Evolutionary conservation across 2,797 vertebrate species (phyloP), one percentile per base, ranked within the genome.

Genomic region (Parauchenoglanis punctatus): DNA sequence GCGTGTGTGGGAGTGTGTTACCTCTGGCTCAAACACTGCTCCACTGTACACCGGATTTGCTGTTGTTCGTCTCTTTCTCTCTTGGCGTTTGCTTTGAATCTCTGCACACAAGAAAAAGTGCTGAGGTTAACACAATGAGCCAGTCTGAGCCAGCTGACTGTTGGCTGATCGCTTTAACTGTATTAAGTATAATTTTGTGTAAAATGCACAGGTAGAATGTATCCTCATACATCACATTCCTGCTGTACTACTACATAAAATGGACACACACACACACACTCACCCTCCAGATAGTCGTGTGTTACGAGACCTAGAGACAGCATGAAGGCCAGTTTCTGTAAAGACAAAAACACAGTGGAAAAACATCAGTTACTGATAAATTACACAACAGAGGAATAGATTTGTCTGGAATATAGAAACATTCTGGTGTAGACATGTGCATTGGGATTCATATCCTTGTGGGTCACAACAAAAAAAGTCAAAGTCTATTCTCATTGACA

Each of bases 321-420:
- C 97, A 97, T 97, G 94, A 97, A 97, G 94, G 97, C 97, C 94
- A 97, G 95, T 97, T 97, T 97, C 97, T 97, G 94, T 87, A 89
- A 84, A 77, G 93, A 92, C 86, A 83, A 91, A 88, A 91, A 17
- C 90, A 90, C 18, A 70, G 7, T 40, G 3, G 25, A 82, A 23
- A 75, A 46, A 61, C 56, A 44, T 75, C 67, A 73, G 18, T 25
- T 46, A 59, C 15, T 72, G 25, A 18, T 65, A 25, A 46, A 75
- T 46, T 5, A 46, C 44, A 25, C 23, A 23, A 13, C 23, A 12
- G 40, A 46, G 72, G 44, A 49, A 49, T 2, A 49, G 44, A 25
- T 46, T 7, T 5, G 46, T 12, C 40, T 73, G 20, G 1, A 12
- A 25, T 25, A 35, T 46, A 49, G 44, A 40, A 25, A 23, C 2